Evolutionary conservation across 2,113 vertebrate genomes (phyloP).

Genomic region (Regulus satrapa): DNA sequence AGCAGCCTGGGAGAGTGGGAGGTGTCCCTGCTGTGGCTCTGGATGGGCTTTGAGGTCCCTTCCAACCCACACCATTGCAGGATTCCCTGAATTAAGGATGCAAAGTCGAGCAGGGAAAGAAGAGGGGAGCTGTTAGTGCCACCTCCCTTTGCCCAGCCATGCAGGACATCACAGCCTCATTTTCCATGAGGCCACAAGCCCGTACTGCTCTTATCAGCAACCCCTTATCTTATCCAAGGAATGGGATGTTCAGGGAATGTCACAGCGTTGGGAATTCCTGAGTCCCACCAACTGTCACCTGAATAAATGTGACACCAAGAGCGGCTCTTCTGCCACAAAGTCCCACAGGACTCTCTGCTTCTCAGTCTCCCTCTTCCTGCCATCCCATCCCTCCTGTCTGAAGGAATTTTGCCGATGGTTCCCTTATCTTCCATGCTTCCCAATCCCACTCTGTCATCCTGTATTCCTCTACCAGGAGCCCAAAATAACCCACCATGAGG

Average conservation of each 20-base stretch:
- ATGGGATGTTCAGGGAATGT: background rate
- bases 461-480: background rate
- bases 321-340: background rate
- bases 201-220: background rate
- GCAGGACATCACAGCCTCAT: background rate
- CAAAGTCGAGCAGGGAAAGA: background rate
- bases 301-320: background rate
- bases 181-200: too few species aligned
- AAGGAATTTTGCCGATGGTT: background rate
- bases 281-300: background rate
- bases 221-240: background rate
- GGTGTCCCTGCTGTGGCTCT: background rate
- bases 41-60: background rate
- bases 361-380: background rate
- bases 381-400: background rate
- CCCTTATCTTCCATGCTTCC: background rate
- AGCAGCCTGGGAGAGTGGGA: background rate
- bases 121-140: background rate
- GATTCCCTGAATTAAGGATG: background rate
- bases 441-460: background rate
- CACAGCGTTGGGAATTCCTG: background rate
- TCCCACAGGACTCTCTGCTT: background rate
- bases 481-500: fast-evolving
- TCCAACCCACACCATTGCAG: background rate
- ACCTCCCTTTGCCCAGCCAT: background rate